These are phyloP conservation scores for Zootoca vivipara DNA, from an alignment of 2,113 vertebrate species.

Conservation along the genomic window DNA sequence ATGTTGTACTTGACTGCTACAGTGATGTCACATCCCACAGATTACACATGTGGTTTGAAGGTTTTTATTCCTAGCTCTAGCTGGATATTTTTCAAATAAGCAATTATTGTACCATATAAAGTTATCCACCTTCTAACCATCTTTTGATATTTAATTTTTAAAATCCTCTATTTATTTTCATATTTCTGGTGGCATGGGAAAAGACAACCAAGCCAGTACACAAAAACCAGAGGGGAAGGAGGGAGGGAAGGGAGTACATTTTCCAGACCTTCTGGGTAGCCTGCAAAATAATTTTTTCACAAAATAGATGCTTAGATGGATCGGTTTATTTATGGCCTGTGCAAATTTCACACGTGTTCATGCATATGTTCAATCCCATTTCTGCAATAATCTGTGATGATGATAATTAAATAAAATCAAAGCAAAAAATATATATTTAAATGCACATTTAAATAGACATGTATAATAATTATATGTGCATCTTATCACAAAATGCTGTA, in stretches of 20 bases:
- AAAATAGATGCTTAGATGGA: constrained; percentile 6
- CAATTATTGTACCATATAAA: constrained; percentile 22
- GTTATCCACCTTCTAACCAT: constrained; percentile 21
- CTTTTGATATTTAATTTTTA: constrained; percentile 14
- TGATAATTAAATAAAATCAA: no score
- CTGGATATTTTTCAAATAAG: neutral
- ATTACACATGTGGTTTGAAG: neutral
- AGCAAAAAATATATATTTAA: no score
- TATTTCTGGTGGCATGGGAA: neutral
- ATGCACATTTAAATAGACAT: no score
- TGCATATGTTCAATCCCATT: no score
- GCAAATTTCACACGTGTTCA: no score
- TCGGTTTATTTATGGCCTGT: no score
- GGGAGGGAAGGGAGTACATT: constrained; percentile 6
- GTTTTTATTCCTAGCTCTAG: neutral
- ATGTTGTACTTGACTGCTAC: no score
- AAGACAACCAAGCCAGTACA: constrained; percentile 9
- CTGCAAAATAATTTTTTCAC: constrained; percentile 31
- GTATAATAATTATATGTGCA: no score
- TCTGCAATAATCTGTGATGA: no score
- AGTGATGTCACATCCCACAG: no score
- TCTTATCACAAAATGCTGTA: no score
- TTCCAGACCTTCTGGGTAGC: constrained; percentile 33
- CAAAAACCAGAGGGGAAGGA: constrained; percentile 26
- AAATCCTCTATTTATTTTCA: neutral